Percentiles rank a stretch among this genome's conserved stretches.
phyloP scores from a whole-genome alignment of 1,140 invertebrate species.

The Pseudachorutes palmiensis region DNA sequence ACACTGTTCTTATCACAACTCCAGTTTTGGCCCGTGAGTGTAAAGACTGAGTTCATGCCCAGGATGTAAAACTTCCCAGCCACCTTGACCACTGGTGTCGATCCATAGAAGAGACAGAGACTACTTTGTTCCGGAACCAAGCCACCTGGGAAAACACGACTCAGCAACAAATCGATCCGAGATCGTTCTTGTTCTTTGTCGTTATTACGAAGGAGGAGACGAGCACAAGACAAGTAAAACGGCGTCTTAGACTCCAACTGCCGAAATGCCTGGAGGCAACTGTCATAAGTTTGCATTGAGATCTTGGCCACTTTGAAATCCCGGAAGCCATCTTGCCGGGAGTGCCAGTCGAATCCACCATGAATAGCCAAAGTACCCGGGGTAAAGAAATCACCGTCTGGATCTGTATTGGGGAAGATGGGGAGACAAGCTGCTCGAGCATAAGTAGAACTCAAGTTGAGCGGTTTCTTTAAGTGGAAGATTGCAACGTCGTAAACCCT shows the following conservation, averaged over 20 bases:
- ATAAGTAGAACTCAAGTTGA: slow-evolving; percentile 26
- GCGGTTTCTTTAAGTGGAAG: slow-evolving; percentile 26
- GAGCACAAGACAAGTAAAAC: slow-evolving; percentile 7
- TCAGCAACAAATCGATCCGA: too few relatives aligned
- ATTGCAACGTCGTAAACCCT: slow-evolving; percentile 27
- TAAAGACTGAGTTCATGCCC: background rate
- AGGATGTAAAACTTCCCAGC: background rate
- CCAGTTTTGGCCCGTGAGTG: background rate
- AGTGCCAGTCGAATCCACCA: slow-evolving; percentile 7
- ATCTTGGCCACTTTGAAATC: slow-evolving; percentile 11
- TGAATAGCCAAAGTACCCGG: background rate
- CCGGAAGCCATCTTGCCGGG: background rate
- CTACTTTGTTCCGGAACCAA: background rate
- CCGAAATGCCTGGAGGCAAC: slow-evolving; percentile 5
- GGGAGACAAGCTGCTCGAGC: slow-evolving; percentile 22
- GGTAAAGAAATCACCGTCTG: background rate
- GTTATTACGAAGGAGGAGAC: background rate
- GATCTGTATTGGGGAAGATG: background rate
- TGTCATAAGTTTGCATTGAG: background rate
- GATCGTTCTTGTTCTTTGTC: too few relatives aligned
- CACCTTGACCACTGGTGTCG: background rate
- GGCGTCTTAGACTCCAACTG: slow-evolving; percentile 11
- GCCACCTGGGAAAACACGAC: background rate
- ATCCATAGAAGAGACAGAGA: background rate
- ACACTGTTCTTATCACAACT: background rate